Conservation (phyloP, 2,888 invertebrate genomes). For the Linnaemya vulpina region DNA sequence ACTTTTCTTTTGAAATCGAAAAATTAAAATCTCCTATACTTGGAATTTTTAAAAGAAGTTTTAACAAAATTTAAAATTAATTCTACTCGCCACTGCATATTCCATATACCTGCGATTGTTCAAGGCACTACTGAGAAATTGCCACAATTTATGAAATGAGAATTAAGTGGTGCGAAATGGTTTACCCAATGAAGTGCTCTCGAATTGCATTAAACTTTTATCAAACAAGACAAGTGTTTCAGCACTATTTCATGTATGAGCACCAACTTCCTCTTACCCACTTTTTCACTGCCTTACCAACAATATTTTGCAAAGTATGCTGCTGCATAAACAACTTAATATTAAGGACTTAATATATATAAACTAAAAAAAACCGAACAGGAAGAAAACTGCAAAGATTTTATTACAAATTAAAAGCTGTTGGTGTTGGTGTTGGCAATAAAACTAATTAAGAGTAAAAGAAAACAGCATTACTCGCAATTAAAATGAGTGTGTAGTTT, state of each 20-base stretch:
- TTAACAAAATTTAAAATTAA: too few species aligned
- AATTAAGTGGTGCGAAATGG: slow-evolving; percentile 1
- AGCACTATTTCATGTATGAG: not conserved
- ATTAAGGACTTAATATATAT: slow-evolving; percentile 9
- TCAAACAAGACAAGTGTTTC: slow-evolving; percentile 4
- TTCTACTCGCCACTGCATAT: too few species aligned
- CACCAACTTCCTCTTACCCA: not conserved
- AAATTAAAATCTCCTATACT: too few species aligned
- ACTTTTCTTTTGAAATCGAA: too few species aligned
- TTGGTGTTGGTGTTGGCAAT: slow-evolving; percentile 16
- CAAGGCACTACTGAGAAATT: slow-evolving; percentile 18
- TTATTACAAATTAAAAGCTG: not conserved
- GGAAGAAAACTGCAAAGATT: not conserved
- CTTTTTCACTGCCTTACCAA: not conserved
- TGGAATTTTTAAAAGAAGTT: too few species aligned
- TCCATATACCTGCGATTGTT: not conserved
- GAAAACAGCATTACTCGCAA: not conserved
- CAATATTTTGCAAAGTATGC: not conserved
- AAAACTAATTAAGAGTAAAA: not conserved
- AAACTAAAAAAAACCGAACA: not conserved
- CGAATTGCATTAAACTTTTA: slow-evolving; percentile 19
- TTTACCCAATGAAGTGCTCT: slow-evolving; percentile 38
- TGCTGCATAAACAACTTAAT: slow-evolving; percentile 2
- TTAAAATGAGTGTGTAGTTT: slow-evolving; percentile 14
- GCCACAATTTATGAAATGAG: not conserved